Percentiles rank a stretch among this genome's conserved stretches.
These are phyloP conservation scores for Epizoanthus stellaris DNA, from an alignment of 92 coral and sea anemone species.

Conservation along the genomic window DNA sequence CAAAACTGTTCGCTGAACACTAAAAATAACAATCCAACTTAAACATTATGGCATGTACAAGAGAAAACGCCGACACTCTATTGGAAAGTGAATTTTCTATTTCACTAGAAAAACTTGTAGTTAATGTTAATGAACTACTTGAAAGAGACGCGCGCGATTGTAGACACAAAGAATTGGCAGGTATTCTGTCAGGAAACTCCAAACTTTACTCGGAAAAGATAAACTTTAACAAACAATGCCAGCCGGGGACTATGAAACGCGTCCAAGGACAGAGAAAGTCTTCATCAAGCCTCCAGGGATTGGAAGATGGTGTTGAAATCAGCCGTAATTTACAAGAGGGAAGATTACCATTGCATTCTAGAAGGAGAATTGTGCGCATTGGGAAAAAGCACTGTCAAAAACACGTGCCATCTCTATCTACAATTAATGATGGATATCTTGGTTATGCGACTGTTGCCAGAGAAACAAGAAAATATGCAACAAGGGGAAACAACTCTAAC, in stretches of 20 bases:
- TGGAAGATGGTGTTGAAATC: neutral
- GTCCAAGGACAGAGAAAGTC: neutral
- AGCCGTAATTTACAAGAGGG: neutral
- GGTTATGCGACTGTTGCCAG: neutral
- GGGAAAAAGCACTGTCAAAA: neutral
- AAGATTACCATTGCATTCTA: neutral
- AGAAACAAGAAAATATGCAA: neutral
- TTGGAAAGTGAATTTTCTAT: constrained; percentile 17
- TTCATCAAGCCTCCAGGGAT: neutral
- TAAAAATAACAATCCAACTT: neutral
- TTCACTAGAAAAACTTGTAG: constrained; percentile 36
- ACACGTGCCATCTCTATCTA: neutral
- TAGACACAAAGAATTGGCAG: constrained; percentile 49
- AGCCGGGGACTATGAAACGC: neutral
- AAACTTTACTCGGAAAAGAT: neutral
- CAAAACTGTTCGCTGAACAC: neutral
- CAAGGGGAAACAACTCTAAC: neutral
- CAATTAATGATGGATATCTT: neutral
- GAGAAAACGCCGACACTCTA: neutral
- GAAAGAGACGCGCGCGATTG: constrained; percentile 61
- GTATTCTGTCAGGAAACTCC: constrained; percentile 32
- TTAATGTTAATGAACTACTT: constrained; percentile 51
- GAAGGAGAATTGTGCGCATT: neutral
- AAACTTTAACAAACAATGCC: neutral
- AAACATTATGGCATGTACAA: neutral